phyloP scores from a whole-genome alignment of 2,797 vertebrate species.

The Vireo griseus region DNA sequence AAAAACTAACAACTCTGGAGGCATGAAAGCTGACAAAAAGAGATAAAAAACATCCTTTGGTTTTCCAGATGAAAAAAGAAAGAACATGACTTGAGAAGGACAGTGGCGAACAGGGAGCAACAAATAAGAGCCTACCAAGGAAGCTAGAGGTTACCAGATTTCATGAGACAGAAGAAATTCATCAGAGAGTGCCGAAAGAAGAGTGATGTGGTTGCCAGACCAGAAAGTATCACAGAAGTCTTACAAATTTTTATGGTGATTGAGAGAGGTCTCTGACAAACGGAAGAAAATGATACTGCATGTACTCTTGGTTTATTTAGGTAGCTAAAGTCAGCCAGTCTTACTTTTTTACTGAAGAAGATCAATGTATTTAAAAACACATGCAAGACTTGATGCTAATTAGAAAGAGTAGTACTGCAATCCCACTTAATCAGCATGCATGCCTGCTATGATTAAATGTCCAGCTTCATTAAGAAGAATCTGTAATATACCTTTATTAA shows the following conservation, averaged over 20 bases:
- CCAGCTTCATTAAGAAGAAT: not conserved
- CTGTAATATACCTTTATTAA: not conserved
- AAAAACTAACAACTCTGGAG: not conserved
- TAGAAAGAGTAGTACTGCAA: not conserved
- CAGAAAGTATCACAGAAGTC: not conserved
- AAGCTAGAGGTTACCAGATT: not conserved
- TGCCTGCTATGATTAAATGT: not conserved
- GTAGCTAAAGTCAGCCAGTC: not conserved
- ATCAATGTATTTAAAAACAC: not conserved
- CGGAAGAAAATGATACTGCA: not conserved
- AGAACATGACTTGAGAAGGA: not conserved
- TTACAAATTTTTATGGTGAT: not conserved
- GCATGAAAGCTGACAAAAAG: not conserved
- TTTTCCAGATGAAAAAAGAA: not conserved
- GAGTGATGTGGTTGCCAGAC: not conserved
- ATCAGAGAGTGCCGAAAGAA: not conserved
- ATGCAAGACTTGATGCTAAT: not conserved
- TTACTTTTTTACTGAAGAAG: not conserved
- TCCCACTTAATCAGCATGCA: not conserved
- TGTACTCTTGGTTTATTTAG: not conserved
- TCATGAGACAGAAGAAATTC: not conserved
- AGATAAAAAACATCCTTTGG: fast-evolving
- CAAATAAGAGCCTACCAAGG: not conserved
- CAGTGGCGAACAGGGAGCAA: not conserved
- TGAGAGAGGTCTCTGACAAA: not conserved